Evolutionary conservation across 2,797 vertebrate species (phyloP).

Genomic region (Toxotes lorentzi): DNA sequence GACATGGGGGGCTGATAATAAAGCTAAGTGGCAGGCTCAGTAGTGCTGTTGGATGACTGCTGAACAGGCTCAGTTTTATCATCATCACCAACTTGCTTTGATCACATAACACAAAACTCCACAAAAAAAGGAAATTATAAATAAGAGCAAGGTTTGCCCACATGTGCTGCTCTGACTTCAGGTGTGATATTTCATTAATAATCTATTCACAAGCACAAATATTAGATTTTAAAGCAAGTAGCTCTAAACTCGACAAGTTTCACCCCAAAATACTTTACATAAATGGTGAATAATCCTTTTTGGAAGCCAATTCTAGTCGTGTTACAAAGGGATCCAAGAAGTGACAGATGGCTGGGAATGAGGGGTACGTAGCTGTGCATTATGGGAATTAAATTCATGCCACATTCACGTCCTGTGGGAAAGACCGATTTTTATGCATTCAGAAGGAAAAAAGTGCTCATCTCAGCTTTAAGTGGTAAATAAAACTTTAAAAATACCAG

Average conservation of each 20-base stretch:
- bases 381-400: conserved; percentile 50
- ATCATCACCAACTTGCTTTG: conserved; percentile 8
- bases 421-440: conserved; percentile 18
- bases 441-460: not conserved
- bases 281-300: conserved; percentile 15
- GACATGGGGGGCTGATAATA: conserved; percentile 67
- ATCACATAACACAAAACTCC: not conserved
- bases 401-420: conserved; percentile 39
- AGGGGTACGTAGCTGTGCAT: conserved; percentile 40
- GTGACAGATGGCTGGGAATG: conserved; percentile 58
- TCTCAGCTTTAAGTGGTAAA: not conserved
- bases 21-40: conserved; percentile 32
- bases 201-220: conserved; percentile 2
- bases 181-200: not conserved
- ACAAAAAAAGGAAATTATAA: not conserved
- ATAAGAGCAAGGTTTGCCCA: not conserved
- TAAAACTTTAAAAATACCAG: not conserved
- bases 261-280: conserved; percentile 9
- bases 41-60: not conserved
- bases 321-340: conserved; percentile 43
- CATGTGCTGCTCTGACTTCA: not conserved
- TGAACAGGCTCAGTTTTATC: conserved; percentile 6
- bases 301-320: conserved; percentile 10
- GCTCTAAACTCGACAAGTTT: not conserved
- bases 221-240: not conserved